These are phyloP conservation scores for Drosophila sproati DNA, from an alignment of 1,140 invertebrate genomes.

Conservation along the genomic window DNA sequence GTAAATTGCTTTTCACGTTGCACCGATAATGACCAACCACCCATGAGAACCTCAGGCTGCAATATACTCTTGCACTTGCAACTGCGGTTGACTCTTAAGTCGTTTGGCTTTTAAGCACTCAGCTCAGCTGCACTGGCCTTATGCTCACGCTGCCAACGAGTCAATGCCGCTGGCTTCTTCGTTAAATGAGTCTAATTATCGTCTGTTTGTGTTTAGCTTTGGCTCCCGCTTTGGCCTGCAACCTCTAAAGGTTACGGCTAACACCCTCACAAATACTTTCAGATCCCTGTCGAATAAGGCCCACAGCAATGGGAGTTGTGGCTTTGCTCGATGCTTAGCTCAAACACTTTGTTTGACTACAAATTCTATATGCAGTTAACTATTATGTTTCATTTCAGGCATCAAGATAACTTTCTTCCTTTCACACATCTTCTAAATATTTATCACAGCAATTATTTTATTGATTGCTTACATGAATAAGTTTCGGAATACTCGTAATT, in stretches of 20 bases:
- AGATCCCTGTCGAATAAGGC: constrained; percentile 1
- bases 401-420: constrained; percentile 11
- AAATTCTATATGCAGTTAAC: constrained; percentile 3
- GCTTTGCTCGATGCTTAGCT: neutral
- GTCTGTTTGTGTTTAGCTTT: constrained; percentile 42
- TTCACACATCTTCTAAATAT: constrained; percentile 2
- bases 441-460: constrained; percentile 20
- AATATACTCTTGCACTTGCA: constrained; percentile 1
- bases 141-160: constrained; percentile 7
- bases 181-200: constrained; percentile 51
- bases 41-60: neutral
- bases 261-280: constrained; percentile 25
- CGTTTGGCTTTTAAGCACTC: constrained; percentile 13
- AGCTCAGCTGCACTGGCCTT: constrained; percentile 5
- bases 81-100: constrained; percentile 23
- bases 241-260: constrained; percentile 4
- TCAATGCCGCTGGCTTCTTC: constrained; percentile 23
- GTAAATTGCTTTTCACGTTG: constrained; percentile 16
- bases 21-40: constrained; percentile 4
- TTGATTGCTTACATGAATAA: constrained; percentile 31
- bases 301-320: neutral
- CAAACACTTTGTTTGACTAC: neutral
- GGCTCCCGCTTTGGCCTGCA: constrained; percentile 4
- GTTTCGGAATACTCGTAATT: constrained; percentile 10
- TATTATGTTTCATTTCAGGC: constrained; percentile 7